phyloP scores from a whole-genome alignment of 2,888 invertebrate species.

The Drosophila longiperda region DNA sequence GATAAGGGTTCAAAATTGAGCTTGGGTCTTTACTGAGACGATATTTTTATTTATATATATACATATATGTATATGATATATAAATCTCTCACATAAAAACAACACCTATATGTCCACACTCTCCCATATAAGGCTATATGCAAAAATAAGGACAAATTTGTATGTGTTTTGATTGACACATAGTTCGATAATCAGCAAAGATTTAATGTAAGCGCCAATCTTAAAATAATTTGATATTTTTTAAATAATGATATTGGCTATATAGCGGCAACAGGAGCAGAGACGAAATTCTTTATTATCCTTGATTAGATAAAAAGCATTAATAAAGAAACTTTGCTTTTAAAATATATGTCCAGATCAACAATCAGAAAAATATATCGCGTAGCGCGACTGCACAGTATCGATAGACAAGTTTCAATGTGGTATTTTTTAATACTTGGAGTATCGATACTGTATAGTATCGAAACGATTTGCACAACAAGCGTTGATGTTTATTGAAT shows the following conservation, averaged over 20 bases:
- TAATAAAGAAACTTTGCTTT: neutral
- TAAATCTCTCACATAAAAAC: neutral
- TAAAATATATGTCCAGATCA: neutral
- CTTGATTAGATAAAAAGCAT: neutral
- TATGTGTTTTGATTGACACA: neutral
- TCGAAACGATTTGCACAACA: slow-evolving; percentile 28
- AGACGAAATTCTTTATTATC: neutral
- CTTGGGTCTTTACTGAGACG: neutral
- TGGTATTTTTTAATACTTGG: slow-evolving; percentile 1
- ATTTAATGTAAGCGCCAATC: neutral
- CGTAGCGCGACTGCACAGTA: neutral
- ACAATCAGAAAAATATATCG: neutral
- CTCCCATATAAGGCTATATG: neutral
- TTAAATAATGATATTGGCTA: neutral
- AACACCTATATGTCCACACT: neutral
- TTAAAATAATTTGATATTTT: neutral
- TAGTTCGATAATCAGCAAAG: neutral
- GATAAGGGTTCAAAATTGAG: neutral
- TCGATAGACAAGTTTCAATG: slow-evolving; percentile 9
- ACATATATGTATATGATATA: too few relatives aligned
- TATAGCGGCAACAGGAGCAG: neutral
- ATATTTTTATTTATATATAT: neutral
- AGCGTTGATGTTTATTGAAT: slow-evolving; percentile 57
- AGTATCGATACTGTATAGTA: slow-evolving; percentile 4
- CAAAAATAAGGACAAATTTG: neutral